phyloP scores from a whole-genome alignment of 1,140 invertebrate genomes.

The Ladona fulva region DNA sequence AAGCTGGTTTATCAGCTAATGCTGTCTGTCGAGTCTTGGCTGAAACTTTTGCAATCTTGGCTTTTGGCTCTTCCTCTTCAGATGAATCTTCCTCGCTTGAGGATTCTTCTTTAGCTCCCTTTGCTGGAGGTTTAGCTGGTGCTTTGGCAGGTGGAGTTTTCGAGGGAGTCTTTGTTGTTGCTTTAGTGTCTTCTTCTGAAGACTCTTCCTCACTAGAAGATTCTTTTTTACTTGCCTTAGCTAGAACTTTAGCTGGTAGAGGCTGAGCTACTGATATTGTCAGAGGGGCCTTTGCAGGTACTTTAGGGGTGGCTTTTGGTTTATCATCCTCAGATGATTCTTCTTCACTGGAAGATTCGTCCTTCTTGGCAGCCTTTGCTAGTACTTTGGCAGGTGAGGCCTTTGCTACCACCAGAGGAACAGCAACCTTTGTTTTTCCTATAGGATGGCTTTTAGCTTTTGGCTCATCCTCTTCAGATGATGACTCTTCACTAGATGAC shows the following conservation, averaged over 20 bases:
- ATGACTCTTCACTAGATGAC: slow-evolving; percentile 31
- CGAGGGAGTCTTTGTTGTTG: no score
- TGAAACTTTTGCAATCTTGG: slow-evolving; percentile 33
- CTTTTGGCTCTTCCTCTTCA: slow-evolving; percentile 29
- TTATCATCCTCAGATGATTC: slow-evolving; percentile 32
- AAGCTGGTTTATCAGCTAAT: slow-evolving; percentile 23
- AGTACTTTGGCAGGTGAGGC: slow-evolving; percentile 23
- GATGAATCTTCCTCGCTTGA: slow-evolving; percentile 33
- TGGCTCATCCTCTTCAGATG: slow-evolving; percentile 31
- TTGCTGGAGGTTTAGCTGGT: not conserved
- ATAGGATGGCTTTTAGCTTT: not conserved
- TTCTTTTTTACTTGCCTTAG: slow-evolving; percentile 10
- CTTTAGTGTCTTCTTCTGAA: slow-evolving; percentile 33
- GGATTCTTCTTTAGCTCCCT: slow-evolving; percentile 12
- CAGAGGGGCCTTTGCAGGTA: slow-evolving; percentile 19
- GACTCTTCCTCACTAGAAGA: slow-evolving; percentile 32
- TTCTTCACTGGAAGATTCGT: slow-evolving; percentile 27
- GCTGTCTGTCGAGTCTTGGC: slow-evolving; percentile 34
- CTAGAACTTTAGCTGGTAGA: no score
- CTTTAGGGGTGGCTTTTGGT: slow-evolving; percentile 15
- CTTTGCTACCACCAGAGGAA: slow-evolving; percentile 23
- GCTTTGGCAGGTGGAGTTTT: slow-evolving; percentile 22
- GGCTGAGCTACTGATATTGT: no score
- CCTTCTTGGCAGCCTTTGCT: not conserved
- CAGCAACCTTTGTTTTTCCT: not conserved